Base-by-base conservation (phyloP, 2,888 invertebrate genomes). In the Teinopalpus imperialis region DNA sequence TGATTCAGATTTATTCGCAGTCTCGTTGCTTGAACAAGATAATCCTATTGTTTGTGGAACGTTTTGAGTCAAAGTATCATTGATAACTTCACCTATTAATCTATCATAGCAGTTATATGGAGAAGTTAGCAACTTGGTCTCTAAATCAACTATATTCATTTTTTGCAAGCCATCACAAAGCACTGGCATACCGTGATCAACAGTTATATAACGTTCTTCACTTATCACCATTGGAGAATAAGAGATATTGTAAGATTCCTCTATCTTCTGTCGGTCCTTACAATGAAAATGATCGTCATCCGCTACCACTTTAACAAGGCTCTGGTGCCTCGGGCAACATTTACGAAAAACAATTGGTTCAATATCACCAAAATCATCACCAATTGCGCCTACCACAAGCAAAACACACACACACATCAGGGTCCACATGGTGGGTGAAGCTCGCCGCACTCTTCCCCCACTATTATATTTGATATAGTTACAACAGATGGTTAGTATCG, bases 401-500 rank as follows among this genome's bases (percentile, higher is more conserved):
- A 51, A 70, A 49, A 59, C 57, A 63, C 67, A 63, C 56, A 74
- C 27, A 47, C 72, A 59, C 58, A 71, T 59, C 43, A 69, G 50
- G 43, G 61, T 49, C 74, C 71, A 72, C 86, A 86, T 87, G 56
- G 41, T 74, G 59, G 50, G 42, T 47, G 46, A 50, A 53, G 41
- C 30, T 52, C 21, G 10, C 10, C 31, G 12, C 36, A 48, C 43
- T 48, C 49, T 56, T 52, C 51, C 52, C n/a, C 49, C 44, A 49
- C 45, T 52, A 47, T 52, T 50, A 44, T 52, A 52, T 55, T 56
- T 40, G 56, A 55, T 53, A 53, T 59, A 51, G 63, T 78, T 68
- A 80, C 63, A 74, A 66, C 79, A 81, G 79, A 67, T 81, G 81
- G 66, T 61, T 55, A 59, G 47, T 60, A 73, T 81, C 74, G 71